These are phyloP conservation scores for Dicaeum eximium DNA, from an alignment of 2,113 vertebrate genomes.

Conservation along the genomic window DNA sequence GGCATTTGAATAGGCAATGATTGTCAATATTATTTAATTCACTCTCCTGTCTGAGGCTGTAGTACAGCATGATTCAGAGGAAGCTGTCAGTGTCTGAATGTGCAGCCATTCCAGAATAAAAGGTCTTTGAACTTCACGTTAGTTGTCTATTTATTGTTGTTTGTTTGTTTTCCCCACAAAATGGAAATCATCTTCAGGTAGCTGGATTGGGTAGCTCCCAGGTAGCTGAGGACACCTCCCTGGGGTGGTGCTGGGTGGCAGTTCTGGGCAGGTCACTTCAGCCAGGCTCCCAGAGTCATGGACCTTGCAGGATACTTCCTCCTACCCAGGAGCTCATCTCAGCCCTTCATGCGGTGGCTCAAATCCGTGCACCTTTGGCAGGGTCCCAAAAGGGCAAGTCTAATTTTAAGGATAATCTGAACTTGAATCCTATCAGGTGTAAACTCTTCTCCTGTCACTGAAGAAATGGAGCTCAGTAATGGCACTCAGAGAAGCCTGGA, in stretches of 20 bases:
- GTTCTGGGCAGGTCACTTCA: neutral
- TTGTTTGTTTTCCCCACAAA: neutral
- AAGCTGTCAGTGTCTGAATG: neutral
- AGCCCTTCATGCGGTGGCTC: neutral
- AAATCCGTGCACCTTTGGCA: neutral
- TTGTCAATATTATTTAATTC: neutral
- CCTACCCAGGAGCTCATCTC: neutral
- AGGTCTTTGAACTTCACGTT: neutral
- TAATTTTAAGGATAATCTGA: neutral
- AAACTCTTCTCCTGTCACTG: neutral
- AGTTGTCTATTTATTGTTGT: neutral
- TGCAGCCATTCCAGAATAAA: neutral
- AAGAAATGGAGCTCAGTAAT: neutral
- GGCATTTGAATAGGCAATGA: neutral
- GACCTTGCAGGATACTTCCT: neutral
- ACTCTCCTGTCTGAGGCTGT: neutral
- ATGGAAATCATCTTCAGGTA: neutral
- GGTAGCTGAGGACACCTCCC: neutral
- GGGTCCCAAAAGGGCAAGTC: neutral
- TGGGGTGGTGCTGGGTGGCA: accelerated
- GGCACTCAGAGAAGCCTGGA: neutral
- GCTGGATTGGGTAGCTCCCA: neutral
- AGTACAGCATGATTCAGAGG: neutral
- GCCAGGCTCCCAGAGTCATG: neutral
- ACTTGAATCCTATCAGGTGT: neutral